These are phyloP conservation scores for Petrocephalus schoutedeni DNA, from an alignment of 2,797 vertebrate species.

Conservation along the genomic window DNA sequence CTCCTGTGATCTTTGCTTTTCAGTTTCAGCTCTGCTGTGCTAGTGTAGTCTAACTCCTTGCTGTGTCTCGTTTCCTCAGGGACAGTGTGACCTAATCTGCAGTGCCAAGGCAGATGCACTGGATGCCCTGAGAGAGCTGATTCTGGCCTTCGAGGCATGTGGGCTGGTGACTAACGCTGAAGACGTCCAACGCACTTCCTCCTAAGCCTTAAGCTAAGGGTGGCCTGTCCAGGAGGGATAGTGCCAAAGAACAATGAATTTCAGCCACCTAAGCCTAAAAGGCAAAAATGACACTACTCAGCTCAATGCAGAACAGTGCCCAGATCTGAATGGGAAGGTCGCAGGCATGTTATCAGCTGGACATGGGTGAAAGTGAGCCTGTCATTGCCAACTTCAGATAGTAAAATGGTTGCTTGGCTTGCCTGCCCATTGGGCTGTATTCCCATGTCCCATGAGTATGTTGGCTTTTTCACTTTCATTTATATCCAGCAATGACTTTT, in stretches of 20 bases:
- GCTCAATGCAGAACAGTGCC: background rate
- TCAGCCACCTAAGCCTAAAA: background rate
- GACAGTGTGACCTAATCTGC: constrained; percentile 83
- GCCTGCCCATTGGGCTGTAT: background rate
- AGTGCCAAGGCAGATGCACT: constrained; percentile 83
- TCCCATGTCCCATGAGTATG: background rate
- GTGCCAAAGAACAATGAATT: background rate
- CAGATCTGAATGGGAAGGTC: background rate
- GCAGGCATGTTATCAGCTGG: background rate
- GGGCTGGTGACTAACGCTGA: constrained; percentile 59
- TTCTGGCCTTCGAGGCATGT: constrained; percentile 80
- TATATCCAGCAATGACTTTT: background rate
- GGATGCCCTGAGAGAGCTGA: constrained; percentile 88
- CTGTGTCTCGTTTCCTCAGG: constrained; percentile 3
- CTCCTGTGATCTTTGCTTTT: background rate
- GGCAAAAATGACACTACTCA: background rate
- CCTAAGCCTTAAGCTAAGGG: background rate
- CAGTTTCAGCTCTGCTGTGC: background rate
- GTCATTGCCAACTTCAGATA: background rate
- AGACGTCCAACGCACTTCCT: background rate
- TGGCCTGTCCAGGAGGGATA: background rate
- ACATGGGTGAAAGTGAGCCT: background rate
- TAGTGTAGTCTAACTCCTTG: background rate
- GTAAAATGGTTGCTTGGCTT: background rate
- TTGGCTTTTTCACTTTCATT: background rate